Evolutionary conservation across 2,888 invertebrate species (phyloP), one percentile per base, ranked within the genome.

Genomic region (Lasioglossum malachurum): DNA sequence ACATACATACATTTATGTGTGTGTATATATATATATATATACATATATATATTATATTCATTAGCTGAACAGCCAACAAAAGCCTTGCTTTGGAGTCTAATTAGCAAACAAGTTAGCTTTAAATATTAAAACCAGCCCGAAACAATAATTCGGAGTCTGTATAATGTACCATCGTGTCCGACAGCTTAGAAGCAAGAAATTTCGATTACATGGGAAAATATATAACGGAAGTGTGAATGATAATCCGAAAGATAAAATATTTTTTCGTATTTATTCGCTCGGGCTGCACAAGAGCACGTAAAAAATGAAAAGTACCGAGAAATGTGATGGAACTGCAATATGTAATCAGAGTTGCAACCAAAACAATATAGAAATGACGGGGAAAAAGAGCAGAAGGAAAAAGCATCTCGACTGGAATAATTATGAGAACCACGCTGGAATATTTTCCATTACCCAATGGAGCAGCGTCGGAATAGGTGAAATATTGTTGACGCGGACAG

Each of bases 301-400:
- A 81, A 74, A 77, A 74, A 60, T 77, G n/a, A 57, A 14, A 44
- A 44, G 31, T 38, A 31, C 69, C 5, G 27, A 31, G n/a, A 53
- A 69, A 60, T 73, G 46, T 81, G 57, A 84, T 75, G 75, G 46
- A 53, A 89, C 84, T 87, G 78, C 75, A 87, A 84, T 87, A 84
- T 83, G 81, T 83, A 72, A 76, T 74, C 74, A 72, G 77, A 27
- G 83, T 57, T 77, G 69, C 31, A 73, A 49, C 46, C 67, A 71
- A 80, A 85, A 73, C 79, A 84, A 78, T 73, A 83, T 82, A 83
- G 83, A 88, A 88, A 85, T 87, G 69, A 35, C 78, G 41, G 38
- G 46, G 67, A 80, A 82, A 41, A 71, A 71, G 71, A 71, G n/a
- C 41, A 41, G 71, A 71, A 80, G 49, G 60, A 67, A 77, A 80